Base-by-base conservation (phyloP, 2,797 vertebrate species). In the Taeniopygia guttata region DNA sequence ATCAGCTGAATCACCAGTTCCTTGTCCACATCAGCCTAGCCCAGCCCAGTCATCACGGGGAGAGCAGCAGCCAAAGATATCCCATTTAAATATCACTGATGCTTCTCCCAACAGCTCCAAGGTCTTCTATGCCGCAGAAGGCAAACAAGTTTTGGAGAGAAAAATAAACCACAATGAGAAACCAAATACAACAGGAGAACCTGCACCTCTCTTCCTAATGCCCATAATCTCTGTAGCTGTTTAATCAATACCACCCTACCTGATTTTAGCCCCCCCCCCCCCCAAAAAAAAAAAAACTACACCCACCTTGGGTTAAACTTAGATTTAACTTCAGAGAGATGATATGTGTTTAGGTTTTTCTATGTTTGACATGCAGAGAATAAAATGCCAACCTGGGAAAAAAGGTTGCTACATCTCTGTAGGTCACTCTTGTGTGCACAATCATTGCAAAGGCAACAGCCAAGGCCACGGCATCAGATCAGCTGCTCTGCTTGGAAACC, bases 361-460 rank as follows among this genome's bases (percentile, higher is more conserved):
- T 52, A 4, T 6, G 27, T 49, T 79, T 11, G 6, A 59, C 55
- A n/a, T 2, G 23, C 0, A 0, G n/a, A 59, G 8, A 77, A 77
- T 49, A 91, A 94, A 94, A 85, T 8, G 40, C 5, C 40, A 58
- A 34, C 14, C 9, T 36, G 30, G 34, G 29, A 76, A 45, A 63
- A 79, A 70, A n/a, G 7, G 14, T 27, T 68, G 16, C 42, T 80
- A 54, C 48, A n/a, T 36, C 60, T 74, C 82, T 5, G 10, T 27
- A 46, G 45, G 60, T 72, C 14, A 18, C 26, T 60, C 56, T 68
- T 60, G n/a, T 10, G 1, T 18, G 22, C 66, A 91, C 76, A 84
- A 27, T 62, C 72, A 84, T 9, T 81, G 62, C 72, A 87, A 85
- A 73, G 45, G 56, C 46, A 83, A 70, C 45, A 77, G 49, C 42